Evolutionary conservation across 2,113 vertebrate genomes (phyloP), one percentile per base, ranked within the genome.

Genomic region (Pteruthius melanotis): DNA sequence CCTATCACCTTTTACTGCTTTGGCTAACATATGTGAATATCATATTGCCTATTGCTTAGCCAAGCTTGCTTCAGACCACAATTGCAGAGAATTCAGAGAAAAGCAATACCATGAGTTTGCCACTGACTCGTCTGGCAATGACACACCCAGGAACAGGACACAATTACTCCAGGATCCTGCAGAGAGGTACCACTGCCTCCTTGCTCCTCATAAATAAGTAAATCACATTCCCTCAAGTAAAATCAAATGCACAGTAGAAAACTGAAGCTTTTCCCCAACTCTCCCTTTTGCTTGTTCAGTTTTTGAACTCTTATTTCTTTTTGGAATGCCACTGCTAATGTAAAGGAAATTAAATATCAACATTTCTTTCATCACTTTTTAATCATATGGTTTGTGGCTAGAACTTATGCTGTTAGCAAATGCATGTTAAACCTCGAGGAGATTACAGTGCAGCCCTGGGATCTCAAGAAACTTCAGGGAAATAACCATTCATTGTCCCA

Each of bases 291-390:
- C 56, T 93, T 71, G 22, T 45, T 87, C 57, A 39, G 35, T 87
- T 90, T 89, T 88, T 89, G 69, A 92, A 94, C 44, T 60, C 52
- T 70, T 83, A 83, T 89, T 97, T 92, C 95, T 87, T 92, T 93
- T 68, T 87, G 37, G 61, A 96, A 95, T 75, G 59, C 33, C 69
- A 83, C 45, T 79, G 72, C 77, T 94, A 95, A 96, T 83, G 52
- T 95, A 93, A 92, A 95, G 88, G 93, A 96, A 97, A 96, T 96
- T 81, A 96, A 95, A 94, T 92, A 95, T 85, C 82, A 93, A 90
- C 86, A 92, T 96, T 92, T 95, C 95, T 96, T 96, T 97, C 96
- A 96, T 83, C 94, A 78, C 93, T 88, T 95, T 93, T 95, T 96
- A 97, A 97, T 96, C 80, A 79, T 65, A 64, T 47, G 61, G 61